Evolutionary conservation across 2,888 invertebrate species (phyloP), one percentile per base, ranked within the genome.

Genomic region (Mystacides longicornis): DNA sequence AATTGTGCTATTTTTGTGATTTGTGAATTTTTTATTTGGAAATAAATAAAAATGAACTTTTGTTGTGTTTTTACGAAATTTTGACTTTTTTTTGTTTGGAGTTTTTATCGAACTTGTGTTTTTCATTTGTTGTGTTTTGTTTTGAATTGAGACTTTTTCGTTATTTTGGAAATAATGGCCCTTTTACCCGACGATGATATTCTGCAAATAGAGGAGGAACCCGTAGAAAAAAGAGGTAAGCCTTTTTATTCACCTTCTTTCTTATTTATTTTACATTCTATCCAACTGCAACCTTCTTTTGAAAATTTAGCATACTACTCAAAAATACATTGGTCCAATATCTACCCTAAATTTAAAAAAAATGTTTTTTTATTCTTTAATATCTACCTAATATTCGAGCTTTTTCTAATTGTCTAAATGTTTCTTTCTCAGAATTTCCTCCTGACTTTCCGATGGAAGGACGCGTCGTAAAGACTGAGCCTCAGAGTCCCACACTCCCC

Each of bases 401-500:
- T n/a, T n/a, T n/a, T n/a, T n/a, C n/a, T n/a, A n/a, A n/a, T n/a
- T n/a, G n/a, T n/a, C n/a, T n/a, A n/a, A n/a, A 9, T 33, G 14
- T 21, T 37, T n/a, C 16, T 3, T 43, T 19, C 7, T 7, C 23
- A 4, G 14, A 53, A 23, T 48, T 77, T 23, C 76, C 81, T 55
- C 79, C 78, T 66, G 77, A 76, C 56, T 65, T 37, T 37, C 37
- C 37, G 16, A 37, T 37, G 37, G 37, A 37, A 37, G 37, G 37
- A 37, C 37, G 37, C 37, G 37, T 37, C 37, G 37, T 37, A 14
- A 82, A 82, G 67, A 73, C 80, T 55, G 82, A 82, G 68, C 72
- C 81, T 61, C 79, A 80, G 56, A 71, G 71, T 43, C 73, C 73
- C 51, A 81, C 82, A 55, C 75, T 87, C 63, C 75, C 86, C 62